Conservation (phyloP, 1,140 invertebrate genomes). For the Tetragonula clypearis region DNA sequence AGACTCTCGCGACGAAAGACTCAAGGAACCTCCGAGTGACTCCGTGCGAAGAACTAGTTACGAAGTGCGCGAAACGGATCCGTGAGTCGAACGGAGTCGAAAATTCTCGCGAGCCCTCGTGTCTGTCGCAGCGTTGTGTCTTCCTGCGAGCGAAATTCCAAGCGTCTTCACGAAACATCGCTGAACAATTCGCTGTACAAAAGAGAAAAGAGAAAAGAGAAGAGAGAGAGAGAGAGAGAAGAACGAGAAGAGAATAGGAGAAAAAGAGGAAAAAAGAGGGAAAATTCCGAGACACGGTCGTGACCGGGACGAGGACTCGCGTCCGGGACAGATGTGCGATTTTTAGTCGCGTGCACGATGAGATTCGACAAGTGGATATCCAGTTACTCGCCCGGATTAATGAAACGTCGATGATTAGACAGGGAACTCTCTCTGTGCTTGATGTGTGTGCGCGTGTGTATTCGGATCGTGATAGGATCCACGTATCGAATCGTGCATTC, state of each 20-base stretch:
- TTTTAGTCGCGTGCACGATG: background rate
- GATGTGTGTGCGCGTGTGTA: background rate
- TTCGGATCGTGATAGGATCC: conserved; percentile 3
- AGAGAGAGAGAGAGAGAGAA: background rate
- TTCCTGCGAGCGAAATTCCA: conserved; percentile 39
- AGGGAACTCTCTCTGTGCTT: background rate
- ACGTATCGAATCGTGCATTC: conserved; percentile 11
- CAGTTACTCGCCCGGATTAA: conserved; percentile 15
- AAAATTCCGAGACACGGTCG: conserved; percentile 13
- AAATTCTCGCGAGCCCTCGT: background rate
- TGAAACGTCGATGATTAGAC: conserved; percentile 25
- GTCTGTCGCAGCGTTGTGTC: conserved; percentile 27
- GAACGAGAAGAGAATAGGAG: no score
- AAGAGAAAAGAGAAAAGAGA: conserved; percentile 25
- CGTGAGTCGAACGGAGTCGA: background rate
- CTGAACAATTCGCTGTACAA: conserved; percentile 56
- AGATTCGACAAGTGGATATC: conserved; percentile 13
- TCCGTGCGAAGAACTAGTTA: background rate
- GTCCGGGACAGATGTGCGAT: background rate
- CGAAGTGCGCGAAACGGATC: background rate
- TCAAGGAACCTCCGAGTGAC: background rate
- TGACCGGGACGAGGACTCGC: conserved; percentile 41
- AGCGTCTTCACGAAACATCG: background rate
- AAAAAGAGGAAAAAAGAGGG: no score
- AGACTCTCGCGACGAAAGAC: conserved; percentile 23